Conservation (phyloP, 2,888 invertebrate species). For the Macropis europaea region DNA sequence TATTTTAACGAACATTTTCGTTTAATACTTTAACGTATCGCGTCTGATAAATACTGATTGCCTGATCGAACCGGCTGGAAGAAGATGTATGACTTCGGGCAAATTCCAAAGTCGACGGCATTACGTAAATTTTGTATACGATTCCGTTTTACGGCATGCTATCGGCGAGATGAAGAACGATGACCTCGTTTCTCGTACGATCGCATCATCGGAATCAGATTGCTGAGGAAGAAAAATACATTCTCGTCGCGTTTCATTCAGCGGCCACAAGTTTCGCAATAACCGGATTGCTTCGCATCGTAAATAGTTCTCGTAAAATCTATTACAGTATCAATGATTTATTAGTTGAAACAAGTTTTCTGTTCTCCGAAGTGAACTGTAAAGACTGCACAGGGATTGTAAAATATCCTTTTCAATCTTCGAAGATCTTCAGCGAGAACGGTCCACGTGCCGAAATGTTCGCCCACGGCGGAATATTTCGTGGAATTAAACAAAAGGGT, state of each 20-base stretch:
- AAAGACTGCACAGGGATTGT: too few species aligned
- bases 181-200: constrained; percentile 41
- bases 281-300: background rate
- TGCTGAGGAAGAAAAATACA: constrained; percentile 43
- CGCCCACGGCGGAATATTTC: background rate
- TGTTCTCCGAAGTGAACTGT: too few species aligned
- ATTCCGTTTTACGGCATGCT: constrained; percentile 5
- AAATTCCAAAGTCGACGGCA: background rate
- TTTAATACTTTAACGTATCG: too few species aligned
- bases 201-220: constrained; percentile 51
- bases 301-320: too few species aligned
- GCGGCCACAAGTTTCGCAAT: background rate
- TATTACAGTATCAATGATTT: too few species aligned
- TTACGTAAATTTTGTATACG: constrained; percentile 12
- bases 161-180: constrained; percentile 18
- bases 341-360: too few species aligned
- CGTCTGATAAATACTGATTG: background rate
- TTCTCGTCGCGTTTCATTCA: constrained; percentile 39
- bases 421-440: too few species aligned
- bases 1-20: too few species aligned
- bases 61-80: background rate
- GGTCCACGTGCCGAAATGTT: too few species aligned
- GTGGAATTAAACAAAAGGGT: constrained; percentile 10
- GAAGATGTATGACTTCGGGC: constrained; percentile 14
- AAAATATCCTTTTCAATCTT: too few species aligned